Percentiles rank a stretch among this genome's conserved stretches.
Evolutionary conservation across 2,797 vertebrate genomes (phyloP).

Genomic region (Myotis findleyi): DNA sequence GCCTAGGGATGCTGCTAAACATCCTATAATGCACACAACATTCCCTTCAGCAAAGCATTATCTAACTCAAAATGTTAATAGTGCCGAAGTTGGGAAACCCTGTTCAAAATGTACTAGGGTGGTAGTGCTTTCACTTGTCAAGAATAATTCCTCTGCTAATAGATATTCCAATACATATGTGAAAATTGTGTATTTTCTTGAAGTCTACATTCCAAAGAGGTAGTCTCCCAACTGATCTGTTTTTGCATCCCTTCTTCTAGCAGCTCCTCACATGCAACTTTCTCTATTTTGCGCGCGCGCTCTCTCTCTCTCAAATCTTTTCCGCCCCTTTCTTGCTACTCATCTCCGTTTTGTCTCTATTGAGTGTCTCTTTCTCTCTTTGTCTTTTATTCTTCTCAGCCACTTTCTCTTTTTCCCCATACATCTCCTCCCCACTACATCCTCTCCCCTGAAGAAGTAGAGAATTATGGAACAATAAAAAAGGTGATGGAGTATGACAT

Average conservation of each 20-base stretch:
- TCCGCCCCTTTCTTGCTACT: not conserved
- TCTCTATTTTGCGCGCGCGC: not conserved
- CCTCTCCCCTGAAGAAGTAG: not conserved
- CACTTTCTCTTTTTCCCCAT: not conserved
- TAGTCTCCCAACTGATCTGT: not conserved
- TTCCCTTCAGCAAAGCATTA: not conserved
- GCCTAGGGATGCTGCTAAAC: not conserved
- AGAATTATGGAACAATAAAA: not conserved
- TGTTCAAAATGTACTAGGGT: not conserved
- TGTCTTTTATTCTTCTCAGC: not conserved
- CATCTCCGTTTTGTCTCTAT: not conserved
- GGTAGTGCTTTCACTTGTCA: conserved; percentile 6
- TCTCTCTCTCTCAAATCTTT: not conserved
- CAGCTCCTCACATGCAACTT: not conserved
- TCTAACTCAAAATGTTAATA: not conserved
- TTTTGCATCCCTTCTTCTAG: not conserved
- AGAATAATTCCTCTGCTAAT: conserved; percentile 28
- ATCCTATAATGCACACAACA: not conserved
- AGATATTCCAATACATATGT: not conserved
- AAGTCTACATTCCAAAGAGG: not conserved
- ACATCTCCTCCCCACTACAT: not conserved
- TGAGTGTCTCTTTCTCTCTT: not conserved
- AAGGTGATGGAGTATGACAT: not conserved
- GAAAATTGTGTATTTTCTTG: conserved; percentile 8
- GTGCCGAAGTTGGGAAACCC: not conserved